Base-by-base conservation (phyloP, 2,888 invertebrate genomes). In the Drosophila parthenogenetica region DNA sequence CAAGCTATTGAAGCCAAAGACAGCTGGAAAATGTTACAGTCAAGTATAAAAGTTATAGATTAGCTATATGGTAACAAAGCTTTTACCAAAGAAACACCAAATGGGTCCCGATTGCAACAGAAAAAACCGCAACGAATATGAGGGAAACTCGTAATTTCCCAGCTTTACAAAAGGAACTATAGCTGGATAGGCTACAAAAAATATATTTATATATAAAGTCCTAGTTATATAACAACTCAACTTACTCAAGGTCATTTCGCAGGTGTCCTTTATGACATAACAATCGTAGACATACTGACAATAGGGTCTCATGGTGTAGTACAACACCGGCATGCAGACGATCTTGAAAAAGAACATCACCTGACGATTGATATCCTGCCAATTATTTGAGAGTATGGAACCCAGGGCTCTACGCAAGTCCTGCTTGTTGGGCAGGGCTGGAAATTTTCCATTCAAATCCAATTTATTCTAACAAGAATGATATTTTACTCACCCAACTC, bases 1-100 rank as follows among this genome's bases (percentile, higher is more conserved):
- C 0, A 90, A 61, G n/a, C 88, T 85, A 50, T 89, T 89, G 22
- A 89, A 89, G 8, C 82, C 77, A 60, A 81, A 63, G 2, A 89
- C 90, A 68, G 81, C 89, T 89, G 8, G 22, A 5, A 22, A 22
- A 22, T 22, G 22, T 22, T 5, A 5, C 2, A 22, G 22, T 22
- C 1, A 5, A 22, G 5, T 22, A 4, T 4, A 4, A 5, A 22
- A 22, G 22, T 22, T 22, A 22, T 22, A 5, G 22, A 22, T 22
- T 3, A 22, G 22, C 22, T 22, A 5, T 5, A 22, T 5, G 22
- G 5, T 5, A 22, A 5, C 22, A 22, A 22, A 22, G 22, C 5
- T 32, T 62, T 2, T 58, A 87, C 85, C 71, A 51, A 72, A 85
- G 7, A 87, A 84, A 32, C 89, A 89, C 71, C 73, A 86, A 32